Base-by-base conservation (phyloP, 2,888 invertebrate species). In the Drosophila gaucha region DNA sequence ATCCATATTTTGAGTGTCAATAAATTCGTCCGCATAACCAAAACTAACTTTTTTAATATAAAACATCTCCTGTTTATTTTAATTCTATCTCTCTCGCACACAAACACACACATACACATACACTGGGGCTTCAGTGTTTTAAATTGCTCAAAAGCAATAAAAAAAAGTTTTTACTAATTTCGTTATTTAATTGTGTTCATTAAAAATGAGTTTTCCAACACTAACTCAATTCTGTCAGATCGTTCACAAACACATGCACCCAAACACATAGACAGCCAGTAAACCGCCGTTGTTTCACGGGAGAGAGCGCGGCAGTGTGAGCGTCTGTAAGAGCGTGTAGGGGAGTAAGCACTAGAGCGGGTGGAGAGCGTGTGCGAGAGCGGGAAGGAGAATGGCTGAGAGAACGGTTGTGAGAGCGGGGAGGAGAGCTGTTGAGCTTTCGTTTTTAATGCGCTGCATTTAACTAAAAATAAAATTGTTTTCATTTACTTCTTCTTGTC, bases 381-480 rank as follows among this genome's bases (percentile, higher is more conserved):
- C 3, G 33, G 12, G 9, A 31, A 5, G 4, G 33, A 14, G 14
- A 33, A 14, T n/a, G 33, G 33, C 14, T 9, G 6, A 9, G n/a
- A 36, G 35, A 46, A 28, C 4, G 24, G 49, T n/a, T 31, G 16
- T 4, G 18, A 3, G 18, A 36, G 18, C 6, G 26, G 28, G 28
- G 28, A 28, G 6, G 4, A 28, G 8, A 28, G 28, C 28, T 3
- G 28, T 6, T 28, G 35, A 47, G 60, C 56, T 73, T 69, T 73
- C 52, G 44, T 58, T 75, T 68, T 56, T 36, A 74, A 52, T 62
- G 58, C 55, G 31, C 33, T 66, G 65, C 64, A 65, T 63, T 80
- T 60, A 35, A 56, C 56, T 64, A 38, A 72, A 85, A 78, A 75
- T 49, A 65, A 78, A 80, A 78, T 55, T 50, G 59, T 65, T 72